phyloP scores from a whole-genome alignment of 2,797 vertebrate genomes.

The Calcarius lapponicus region DNA sequence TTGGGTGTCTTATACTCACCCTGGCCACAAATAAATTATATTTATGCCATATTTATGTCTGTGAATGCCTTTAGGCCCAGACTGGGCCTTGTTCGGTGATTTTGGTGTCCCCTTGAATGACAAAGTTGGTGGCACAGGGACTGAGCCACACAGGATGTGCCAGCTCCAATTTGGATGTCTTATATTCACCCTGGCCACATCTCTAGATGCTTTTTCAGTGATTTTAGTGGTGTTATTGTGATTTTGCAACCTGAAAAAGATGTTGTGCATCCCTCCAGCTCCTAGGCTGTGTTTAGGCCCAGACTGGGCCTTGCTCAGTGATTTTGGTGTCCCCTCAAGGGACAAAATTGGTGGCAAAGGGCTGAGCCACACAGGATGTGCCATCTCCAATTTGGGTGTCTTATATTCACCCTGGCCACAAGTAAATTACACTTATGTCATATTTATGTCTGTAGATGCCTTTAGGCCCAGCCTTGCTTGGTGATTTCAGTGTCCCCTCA shows the following conservation, averaged over 20 bases:
- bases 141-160: neutral
- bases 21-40: too few relatives aligned
- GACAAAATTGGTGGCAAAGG: too few relatives aligned
- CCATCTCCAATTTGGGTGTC: accelerated
- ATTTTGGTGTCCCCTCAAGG: too few relatives aligned
- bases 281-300: neutral
- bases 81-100: neutral
- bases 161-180: accelerated
- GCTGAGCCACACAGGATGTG: too few relatives aligned
- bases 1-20: accelerated
- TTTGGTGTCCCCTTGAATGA: accelerated
- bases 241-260: too few relatives aligned
- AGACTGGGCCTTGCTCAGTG: too few relatives aligned
- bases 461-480: neutral
- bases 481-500: accelerated
- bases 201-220: too few relatives aligned
- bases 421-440: too few relatives aligned
- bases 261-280: neutral
- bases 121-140: accelerated
- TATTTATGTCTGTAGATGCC: neutral
- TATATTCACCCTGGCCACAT: too few relatives aligned
- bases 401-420: neutral
- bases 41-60: neutral
- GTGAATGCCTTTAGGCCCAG: neutral
- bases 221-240: too few relatives aligned